Conservation (phyloP, 1,140 invertebrate species). For the Mizuhopecten yessoensis region DNA sequence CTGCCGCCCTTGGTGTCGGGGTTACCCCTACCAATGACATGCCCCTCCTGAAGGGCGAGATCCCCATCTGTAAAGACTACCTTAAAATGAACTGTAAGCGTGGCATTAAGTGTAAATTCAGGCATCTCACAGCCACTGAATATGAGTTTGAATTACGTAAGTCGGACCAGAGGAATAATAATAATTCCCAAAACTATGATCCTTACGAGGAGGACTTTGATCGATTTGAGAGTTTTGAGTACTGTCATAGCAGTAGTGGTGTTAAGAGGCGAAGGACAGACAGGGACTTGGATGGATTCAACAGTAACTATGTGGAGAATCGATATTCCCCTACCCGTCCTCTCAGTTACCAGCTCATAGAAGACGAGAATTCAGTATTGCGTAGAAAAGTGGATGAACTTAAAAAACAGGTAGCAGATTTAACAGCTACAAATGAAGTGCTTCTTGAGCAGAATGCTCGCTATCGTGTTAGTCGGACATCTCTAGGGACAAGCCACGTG, state of each 20-base stretch:
- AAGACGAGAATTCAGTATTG: slow-evolving; percentile 90
- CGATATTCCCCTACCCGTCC: slow-evolving; percentile 68
- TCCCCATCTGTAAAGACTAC: slow-evolving; percentile 90
- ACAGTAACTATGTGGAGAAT: slow-evolving; percentile 61
- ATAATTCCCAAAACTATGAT: slow-evolving; percentile 60
- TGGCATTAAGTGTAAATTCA: slow-evolving; percentile 83
- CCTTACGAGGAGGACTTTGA: slow-evolving; percentile 70
- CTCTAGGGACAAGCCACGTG: slow-evolving; percentile 67
- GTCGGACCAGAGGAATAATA: slow-evolving; percentile 59
- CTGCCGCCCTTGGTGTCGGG: slow-evolving; percentile 74
- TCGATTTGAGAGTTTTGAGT: slow-evolving; percentile 74
- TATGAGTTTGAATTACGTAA: slow-evolving; percentile 72
- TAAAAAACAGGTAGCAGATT: slow-evolving; percentile 88
- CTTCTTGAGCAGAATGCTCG: slow-evolving; percentile 92
- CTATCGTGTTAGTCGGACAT: slow-evolving; percentile 86
- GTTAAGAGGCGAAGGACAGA: slow-evolving; percentile 71
- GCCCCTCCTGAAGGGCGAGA: slow-evolving; percentile 73
- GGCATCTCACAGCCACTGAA: slow-evolving; percentile 73
- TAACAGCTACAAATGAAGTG: slow-evolving; percentile 92
- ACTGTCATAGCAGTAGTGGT: slow-evolving; percentile 60
- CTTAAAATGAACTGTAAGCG: slow-evolving; percentile 89
- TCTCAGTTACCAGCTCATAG: slow-evolving; percentile 83
- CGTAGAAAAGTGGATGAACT: slow-evolving; percentile 90
- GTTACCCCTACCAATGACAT: slow-evolving; percentile 69
- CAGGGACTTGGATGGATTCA: slow-evolving; percentile 68